phyloP scores from a whole-genome alignment of 2,113 vertebrate genomes.

The Dicerorhinus sumatrensis region DNA sequence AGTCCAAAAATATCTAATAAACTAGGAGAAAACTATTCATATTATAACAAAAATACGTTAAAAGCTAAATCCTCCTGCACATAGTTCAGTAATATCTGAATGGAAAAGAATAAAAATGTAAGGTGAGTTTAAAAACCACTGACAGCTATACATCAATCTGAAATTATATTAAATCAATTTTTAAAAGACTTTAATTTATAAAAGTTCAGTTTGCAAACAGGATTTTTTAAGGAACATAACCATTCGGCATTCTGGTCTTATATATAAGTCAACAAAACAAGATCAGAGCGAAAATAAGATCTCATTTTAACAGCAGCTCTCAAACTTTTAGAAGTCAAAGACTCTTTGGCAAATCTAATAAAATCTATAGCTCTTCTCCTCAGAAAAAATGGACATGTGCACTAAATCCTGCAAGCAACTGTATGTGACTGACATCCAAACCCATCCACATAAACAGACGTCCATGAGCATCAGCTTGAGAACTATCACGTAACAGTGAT shows the following conservation, averaged over 20 bases:
- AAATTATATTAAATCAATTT: slow-evolving; percentile 26
- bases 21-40: slow-evolving; percentile 8
- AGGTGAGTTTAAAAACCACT: background rate
- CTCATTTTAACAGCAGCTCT: slow-evolving; percentile 4
- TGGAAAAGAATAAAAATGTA: background rate
- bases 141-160: background rate
- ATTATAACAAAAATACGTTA: slow-evolving; percentile 42
- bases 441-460: background rate
- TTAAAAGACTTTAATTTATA: background rate
- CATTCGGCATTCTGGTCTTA: background rate
- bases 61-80: background rate
- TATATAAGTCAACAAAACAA: background rate
- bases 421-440: background rate
- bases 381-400: background rate
- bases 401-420: background rate
- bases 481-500: background rate
- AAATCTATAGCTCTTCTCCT: background rate
- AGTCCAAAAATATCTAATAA: slow-evolving; percentile 22
- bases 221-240: background rate
- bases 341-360: background rate
- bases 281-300: background rate
- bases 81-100: slow-evolving; percentile 25
- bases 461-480: background rate
- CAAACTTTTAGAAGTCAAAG: background rate
- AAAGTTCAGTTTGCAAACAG: slow-evolving; percentile 40